Percentiles rank a stretch among this genome's conserved stretches.
Conservation (phyloP, 2,797 vertebrate species). For the Pipistrellus pipistrellus region DNA sequence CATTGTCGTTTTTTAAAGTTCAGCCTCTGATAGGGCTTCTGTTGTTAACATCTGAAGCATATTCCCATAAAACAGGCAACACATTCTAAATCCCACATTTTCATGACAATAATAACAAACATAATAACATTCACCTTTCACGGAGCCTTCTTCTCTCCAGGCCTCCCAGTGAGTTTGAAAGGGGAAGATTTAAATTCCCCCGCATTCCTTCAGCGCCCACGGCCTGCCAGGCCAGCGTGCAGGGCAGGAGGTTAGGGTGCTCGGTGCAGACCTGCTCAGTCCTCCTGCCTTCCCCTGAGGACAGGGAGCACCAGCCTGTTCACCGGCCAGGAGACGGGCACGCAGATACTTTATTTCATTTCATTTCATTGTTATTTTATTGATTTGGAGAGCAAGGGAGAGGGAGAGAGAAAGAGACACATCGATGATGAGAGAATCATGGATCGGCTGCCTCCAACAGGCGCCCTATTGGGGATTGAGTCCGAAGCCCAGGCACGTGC, state of each 20-base stretch:
- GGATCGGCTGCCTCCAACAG: no score
- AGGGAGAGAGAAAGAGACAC: no score
- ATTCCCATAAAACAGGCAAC: background rate
- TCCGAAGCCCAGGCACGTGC: no score
- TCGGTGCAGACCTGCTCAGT: background rate
- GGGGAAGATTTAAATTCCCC: background rate
- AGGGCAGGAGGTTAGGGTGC: background rate
- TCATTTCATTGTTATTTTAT: no score
- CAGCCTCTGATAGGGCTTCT: background rate
- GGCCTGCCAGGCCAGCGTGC: no score
- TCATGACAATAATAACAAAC: background rate
- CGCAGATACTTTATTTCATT: background rate
- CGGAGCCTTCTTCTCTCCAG: background rate
- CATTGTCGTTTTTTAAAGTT: background rate
- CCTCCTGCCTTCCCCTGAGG: background rate
- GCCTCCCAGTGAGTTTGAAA: background rate
- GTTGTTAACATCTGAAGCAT: background rate
- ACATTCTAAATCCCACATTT: background rate
- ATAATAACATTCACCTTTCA: background rate
- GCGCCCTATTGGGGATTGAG: no score
- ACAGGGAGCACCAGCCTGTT: background rate
- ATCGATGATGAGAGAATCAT: no score
- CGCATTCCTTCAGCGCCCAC: rapidly evolving
- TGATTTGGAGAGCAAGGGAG: background rate
- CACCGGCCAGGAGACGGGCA: background rate